Conservation (phyloP, 2,888 invertebrate species). For the Himalopsyche kuldschensis region DNA sequence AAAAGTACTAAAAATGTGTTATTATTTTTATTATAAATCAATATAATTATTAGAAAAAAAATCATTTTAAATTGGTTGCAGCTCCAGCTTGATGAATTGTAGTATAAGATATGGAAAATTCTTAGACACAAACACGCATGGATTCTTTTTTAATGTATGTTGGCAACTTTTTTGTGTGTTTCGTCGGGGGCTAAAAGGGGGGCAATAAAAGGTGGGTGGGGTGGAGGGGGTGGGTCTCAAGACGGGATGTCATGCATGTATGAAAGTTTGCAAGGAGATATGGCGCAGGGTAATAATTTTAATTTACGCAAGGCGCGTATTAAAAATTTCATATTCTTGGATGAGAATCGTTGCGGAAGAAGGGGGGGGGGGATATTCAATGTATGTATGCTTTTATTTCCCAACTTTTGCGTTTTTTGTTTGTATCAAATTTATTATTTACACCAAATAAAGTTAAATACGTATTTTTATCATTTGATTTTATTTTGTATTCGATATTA, state of each 20-base stretch:
- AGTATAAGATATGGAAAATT: neutral
- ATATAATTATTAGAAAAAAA: too few relatives aligned
- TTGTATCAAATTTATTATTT: neutral
- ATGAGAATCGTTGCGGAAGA: neutral
- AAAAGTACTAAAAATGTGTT: too few relatives aligned
- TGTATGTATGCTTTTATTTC: neutral
- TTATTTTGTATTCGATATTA: too few relatives aligned
- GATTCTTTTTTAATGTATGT: neutral
- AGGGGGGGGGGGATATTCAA: neutral
- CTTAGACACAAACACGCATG: constrained; percentile 1
- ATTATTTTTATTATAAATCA: too few relatives aligned
- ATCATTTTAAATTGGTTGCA: constrained; percentile 24
- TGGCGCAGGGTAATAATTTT: constrained; percentile 37
- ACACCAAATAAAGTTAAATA: too few relatives aligned
- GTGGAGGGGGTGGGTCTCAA: neutral
- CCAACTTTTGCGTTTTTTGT: neutral
- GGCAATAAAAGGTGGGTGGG: neutral
- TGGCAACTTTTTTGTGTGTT: neutral
- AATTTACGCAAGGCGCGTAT: constrained; percentile 34
- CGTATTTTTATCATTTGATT: too few relatives aligned
- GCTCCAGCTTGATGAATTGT: neutral
- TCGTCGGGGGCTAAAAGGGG: neutral
- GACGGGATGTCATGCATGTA: neutral
- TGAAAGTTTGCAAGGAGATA: constrained; percentile 29
- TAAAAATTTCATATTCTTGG: constrained; percentile 15